phyloP scores from a whole-genome alignment of 2,797 vertebrate genomes.

The Epinephelus awoara region DNA sequence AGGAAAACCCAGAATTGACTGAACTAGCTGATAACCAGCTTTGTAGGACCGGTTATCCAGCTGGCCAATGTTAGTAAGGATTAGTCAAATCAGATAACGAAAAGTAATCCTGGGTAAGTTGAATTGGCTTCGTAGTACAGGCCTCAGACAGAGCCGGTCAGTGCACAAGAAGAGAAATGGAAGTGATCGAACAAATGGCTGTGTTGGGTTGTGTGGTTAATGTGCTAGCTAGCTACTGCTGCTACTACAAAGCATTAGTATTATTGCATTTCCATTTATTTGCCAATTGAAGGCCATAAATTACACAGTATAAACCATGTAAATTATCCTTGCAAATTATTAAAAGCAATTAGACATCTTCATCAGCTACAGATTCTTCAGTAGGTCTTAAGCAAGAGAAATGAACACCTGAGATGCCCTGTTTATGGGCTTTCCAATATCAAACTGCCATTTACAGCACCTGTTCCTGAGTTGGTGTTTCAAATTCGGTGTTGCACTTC shows the following conservation, averaged over 20 bases:
- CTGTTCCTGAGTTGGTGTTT: slow-evolving; percentile 9
- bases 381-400: slow-evolving; percentile 8
- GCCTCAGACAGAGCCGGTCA: no score
- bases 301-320: background rate
- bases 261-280: background rate
- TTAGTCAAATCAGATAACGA: no score
- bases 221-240: no score
- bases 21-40: no score
- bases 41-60: no score
- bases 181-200: no score
- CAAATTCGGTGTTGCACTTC: background rate
- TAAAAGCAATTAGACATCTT: slow-evolving; percentile 2
- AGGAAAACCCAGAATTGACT: no score
- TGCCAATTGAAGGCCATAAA: background rate
- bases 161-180: no score
- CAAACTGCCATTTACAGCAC: slow-evolving; percentile 13
- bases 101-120: no score
- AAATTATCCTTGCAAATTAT: background rate
- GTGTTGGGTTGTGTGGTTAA: no score
- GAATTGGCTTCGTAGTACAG: no score
- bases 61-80: no score
- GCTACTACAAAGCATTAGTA: background rate
- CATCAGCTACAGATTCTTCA: background rate
- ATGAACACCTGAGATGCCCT: background rate
- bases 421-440: background rate